Conservation (phyloP, 2,113 vertebrate genomes). For the Clarias gariepinus region DNA sequence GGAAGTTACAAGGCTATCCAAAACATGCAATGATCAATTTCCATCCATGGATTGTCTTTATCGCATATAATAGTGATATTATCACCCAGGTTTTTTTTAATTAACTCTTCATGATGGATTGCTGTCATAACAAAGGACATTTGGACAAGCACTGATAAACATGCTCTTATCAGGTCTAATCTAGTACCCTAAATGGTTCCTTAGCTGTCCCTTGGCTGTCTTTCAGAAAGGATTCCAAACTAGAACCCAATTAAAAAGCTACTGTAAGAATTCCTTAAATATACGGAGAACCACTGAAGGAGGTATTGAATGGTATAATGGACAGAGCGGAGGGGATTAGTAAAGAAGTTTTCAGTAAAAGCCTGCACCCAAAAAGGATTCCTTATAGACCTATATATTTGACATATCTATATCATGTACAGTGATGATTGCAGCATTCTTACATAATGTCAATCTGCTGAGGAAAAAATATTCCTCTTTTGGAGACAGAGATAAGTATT, state of each 20-base stretch:
- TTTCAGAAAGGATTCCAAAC: neutral
- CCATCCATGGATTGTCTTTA: neutral
- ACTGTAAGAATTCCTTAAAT: neutral
- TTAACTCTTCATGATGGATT: neutral
- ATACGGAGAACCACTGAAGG: neutral
- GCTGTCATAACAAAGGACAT: neutral
- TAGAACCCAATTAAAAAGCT: neutral
- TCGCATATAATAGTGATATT: neutral
- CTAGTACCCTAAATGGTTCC: neutral
- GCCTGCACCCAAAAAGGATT: neutral
- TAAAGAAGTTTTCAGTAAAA: neutral
- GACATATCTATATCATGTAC: slow-evolving; percentile 1
- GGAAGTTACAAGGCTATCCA: neutral
- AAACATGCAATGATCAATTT: neutral
- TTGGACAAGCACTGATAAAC: neutral
- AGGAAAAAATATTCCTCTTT: slow-evolving; percentile 36
- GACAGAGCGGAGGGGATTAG: neutral
- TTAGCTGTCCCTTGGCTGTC: neutral
- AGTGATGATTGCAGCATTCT: slow-evolving; percentile 4
- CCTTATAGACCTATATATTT: neutral
- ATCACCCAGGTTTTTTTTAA: neutral
- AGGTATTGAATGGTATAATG: neutral
- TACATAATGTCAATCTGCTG: slow-evolving; percentile 18
- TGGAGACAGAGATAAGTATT: slow-evolving; percentile 55
- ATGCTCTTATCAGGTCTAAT: neutral